A percentile compares a stretch with the other conserved stretches of the same genome.
Conservation (phyloP, 2,888 invertebrate species). For the Timema cristinae region DNA sequence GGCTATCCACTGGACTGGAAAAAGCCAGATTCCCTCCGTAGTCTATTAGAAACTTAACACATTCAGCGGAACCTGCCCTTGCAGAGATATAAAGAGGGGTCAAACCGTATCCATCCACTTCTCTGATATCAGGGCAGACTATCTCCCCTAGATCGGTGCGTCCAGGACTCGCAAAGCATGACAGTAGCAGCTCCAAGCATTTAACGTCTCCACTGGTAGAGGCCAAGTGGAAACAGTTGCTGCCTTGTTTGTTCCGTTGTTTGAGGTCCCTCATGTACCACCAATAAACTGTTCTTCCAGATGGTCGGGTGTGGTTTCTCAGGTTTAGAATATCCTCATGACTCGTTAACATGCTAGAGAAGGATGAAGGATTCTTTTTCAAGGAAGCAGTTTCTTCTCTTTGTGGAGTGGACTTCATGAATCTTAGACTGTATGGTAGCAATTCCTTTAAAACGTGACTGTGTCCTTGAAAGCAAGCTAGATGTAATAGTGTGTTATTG, state of each 20-base stretch:
- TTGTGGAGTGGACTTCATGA: neutral
- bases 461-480: neutral
- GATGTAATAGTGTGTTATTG: slow-evolving; percentile 5
- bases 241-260: neutral
- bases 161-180: slow-evolving; percentile 7
- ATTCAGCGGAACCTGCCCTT: neutral
- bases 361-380: neutral
- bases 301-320: neutral
- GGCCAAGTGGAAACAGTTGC: neutral
- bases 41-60: slow-evolving; percentile 1
- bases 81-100: slow-evolving; percentile 8
- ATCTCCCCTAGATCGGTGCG: neutral
- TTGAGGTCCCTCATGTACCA: slow-evolving; percentile 14
- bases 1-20: neutral
- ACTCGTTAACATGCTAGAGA: neutral
- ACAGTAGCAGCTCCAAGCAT: slow-evolving; percentile 4
- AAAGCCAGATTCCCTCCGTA: slow-evolving; percentile 3
- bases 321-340: neutral
- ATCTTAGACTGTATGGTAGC: slow-evolving; percentile 2
- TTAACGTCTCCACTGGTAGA: neutral
- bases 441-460: neutral
- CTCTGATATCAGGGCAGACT: neutral
- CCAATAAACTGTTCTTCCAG: slow-evolving; percentile 6
- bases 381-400: too few species aligned
- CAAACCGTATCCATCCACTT: neutral